Evolutionary conservation across 1,140 invertebrate species (phyloP), one percentile per base, ranked within the genome.

Genomic region (Saxidomus purpurata): DNA sequence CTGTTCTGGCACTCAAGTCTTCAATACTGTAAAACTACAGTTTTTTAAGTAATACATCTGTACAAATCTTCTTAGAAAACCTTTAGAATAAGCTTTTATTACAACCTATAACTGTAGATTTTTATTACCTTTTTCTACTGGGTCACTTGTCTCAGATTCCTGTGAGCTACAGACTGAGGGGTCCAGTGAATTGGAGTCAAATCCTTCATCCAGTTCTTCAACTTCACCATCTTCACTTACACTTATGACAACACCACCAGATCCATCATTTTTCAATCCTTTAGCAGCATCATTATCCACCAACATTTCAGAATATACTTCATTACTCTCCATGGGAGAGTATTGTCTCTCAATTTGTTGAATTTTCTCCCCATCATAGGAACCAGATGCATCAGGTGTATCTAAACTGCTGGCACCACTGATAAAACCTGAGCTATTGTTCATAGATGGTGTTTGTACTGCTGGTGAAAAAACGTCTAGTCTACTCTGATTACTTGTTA

Each of bases 351-450:
- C 67, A 25, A 34, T 38, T 19, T 15, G 31, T 3, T 40, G 34
- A 19, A 15, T 38, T 15, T 38, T 71, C n/a, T 71, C 74, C 25
- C 49, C 69, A 76, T 87, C 77, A 81, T 80, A 88, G 0, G 86
- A 88, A 13, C 25, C 6, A 13, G 86, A 88, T 22, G 40, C 76
- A 80, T 88, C 86, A 22, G 86, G 86, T n/a, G 77, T 80, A 25
- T 88, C 86, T 28, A 80, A 71, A 52, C 86, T 88, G 63, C 77
- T 80, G 36, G 76, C 71, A n/a, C 52, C 86, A 81, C 86, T 88
- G 8, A 88, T 81, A 71, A 88, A 88, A 13, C 86, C 86, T 11
- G 86, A 88, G 47, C 86, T 88, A 36, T 88, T 88, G 47, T 88
- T 88, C 22, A 88, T 47, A 52, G 47, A 81, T 80, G 86, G 63